phyloP scores from a whole-genome alignment of 2,888 invertebrate species.

The Erebia ligea region DNA sequence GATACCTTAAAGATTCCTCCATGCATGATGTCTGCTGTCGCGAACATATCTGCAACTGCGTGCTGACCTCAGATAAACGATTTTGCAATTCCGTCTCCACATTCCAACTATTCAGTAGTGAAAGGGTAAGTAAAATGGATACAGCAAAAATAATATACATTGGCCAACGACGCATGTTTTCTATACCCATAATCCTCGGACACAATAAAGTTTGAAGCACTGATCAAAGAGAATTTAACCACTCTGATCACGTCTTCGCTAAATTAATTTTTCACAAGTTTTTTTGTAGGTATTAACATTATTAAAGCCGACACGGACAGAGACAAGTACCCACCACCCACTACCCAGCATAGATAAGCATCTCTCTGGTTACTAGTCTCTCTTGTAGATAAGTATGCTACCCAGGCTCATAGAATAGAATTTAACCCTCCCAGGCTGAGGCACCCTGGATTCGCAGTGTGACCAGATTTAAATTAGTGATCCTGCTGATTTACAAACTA shows the following conservation, averaged over 20 bases:
- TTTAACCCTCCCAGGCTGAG: too few relatives aligned
- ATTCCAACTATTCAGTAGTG: constrained; percentile 78
- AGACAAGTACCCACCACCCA: too few relatives aligned
- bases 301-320: constrained; percentile 22
- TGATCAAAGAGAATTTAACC: too few relatives aligned
- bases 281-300: constrained; percentile 6
- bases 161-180: constrained; percentile 81
- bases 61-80: constrained; percentile 62
- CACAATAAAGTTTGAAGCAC: constrained; percentile 17
- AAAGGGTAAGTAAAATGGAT: constrained; percentile 72
- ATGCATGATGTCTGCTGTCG: constrained; percentile 70
- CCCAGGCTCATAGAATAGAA: too few relatives aligned
- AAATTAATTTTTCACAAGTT: neutral
- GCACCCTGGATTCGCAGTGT: too few relatives aligned
- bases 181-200: constrained; percentile 68
- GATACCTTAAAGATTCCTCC: constrained; percentile 69
- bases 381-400: too few relatives aligned
- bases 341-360: too few relatives aligned
- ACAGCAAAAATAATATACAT: constrained; percentile 74
- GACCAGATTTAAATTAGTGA: too few relatives aligned
- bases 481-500: too few relatives aligned
- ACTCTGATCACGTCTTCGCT: constrained; percentile 4
- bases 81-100: constrained; percentile 71
- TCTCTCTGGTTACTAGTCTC: too few relatives aligned
- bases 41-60: constrained; percentile 72